Percentiles rank a stretch among this genome's conserved stretches.
Evolutionary conservation across 2,113 vertebrate species (phyloP).

Genomic region (Pomatostomus ruficeps): DNA sequence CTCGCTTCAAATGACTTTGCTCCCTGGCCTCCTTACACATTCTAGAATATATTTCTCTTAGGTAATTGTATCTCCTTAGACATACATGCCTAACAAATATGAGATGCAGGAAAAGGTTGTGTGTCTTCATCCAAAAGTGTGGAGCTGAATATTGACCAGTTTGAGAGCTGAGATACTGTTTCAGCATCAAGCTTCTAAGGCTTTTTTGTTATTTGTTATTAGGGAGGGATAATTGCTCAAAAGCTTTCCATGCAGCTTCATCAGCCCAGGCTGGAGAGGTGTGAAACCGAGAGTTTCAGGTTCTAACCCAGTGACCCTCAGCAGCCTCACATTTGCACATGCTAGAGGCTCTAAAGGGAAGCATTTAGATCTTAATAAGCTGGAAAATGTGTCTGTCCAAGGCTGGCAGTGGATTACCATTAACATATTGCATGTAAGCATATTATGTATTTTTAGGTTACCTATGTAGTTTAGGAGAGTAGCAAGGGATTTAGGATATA

Average conservation of each 20-base stretch:
- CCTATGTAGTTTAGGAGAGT: not conserved
- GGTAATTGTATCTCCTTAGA: not conserved
- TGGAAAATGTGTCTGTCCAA: not conserved
- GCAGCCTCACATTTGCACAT: not conserved
- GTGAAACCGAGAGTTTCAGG: not conserved
- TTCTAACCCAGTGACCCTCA: not conserved
- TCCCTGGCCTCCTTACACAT: not conserved
- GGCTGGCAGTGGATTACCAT: not conserved
- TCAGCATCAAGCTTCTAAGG: not conserved
- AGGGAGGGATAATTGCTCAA: not conserved
- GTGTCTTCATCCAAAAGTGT: not conserved
- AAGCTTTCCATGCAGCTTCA: not conserved
- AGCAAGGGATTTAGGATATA: not conserved
- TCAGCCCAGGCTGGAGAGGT: not conserved
- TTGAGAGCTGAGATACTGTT: not conserved
- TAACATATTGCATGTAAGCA: not conserved
- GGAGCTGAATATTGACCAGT: not conserved
- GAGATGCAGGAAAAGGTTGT: not conserved
- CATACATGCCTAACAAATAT: not conserved
- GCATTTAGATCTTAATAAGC: not conserved
- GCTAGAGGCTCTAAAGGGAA: not conserved
- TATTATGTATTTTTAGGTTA: not conserved
- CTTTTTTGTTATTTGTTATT: not conserved
- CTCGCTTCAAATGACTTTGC: not conserved
- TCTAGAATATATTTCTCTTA: not conserved